Conservation (phyloP, 2,113 vertebrate genomes). For the Puma concolor region DNA sequence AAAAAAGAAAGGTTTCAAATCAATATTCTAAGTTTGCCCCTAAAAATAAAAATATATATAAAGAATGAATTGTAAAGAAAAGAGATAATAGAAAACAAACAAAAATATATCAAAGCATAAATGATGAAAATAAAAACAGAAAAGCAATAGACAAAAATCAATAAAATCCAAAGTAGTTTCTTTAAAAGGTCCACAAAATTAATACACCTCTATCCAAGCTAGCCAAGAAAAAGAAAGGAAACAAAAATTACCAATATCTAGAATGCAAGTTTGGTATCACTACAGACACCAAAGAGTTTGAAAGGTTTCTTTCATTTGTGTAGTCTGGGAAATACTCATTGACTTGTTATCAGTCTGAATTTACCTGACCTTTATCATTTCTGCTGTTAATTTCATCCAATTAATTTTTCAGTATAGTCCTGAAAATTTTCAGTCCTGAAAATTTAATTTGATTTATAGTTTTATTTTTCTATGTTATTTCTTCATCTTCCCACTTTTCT, state of each 20-base stretch:
- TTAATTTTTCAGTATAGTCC: not conserved
- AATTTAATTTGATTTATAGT: not conserved
- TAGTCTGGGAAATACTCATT: not conserved
- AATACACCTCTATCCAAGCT: not conserved
- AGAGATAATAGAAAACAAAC: not conserved
- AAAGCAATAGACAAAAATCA: conserved; percentile 14
- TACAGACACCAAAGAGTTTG: not conserved
- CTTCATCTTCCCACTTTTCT: not conserved
- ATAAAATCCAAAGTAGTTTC: not conserved
- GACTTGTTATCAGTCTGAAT: not conserved
- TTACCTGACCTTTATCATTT: not conserved
- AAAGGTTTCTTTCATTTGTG: not conserved
- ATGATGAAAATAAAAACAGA: not conserved
- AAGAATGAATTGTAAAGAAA: not conserved
- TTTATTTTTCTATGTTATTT: not conserved
- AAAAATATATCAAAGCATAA: not conserved
- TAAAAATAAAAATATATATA: not conserved
- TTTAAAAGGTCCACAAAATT: not conserved
- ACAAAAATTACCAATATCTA: not conserved
- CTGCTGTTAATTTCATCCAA: not conserved
- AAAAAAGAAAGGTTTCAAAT: not conserved
- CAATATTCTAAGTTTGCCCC: not conserved
- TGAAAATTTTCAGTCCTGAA: not conserved
- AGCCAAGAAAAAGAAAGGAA: not conserved
- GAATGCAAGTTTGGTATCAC: not conserved